Evolutionary conservation across 2,113 vertebrate genomes (phyloP), one percentile per base, ranked within the genome.

Genomic region (Aspidoscelis tigris): DNA sequence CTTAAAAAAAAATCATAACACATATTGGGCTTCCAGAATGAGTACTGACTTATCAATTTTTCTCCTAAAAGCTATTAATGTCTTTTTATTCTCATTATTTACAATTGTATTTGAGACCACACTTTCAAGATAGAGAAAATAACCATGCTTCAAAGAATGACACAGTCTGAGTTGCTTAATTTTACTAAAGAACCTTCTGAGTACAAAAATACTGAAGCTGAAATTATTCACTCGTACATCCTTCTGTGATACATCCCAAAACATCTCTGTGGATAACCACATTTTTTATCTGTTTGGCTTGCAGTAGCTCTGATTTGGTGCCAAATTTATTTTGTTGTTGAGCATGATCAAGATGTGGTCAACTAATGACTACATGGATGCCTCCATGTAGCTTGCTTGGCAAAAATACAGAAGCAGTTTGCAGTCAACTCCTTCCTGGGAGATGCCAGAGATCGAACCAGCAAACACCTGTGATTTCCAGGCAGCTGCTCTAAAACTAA

Each of bases 121-220:
- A 16, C 61, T 65, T 79, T 24, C 5, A 72, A 76, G 72, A 80
- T 16, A 53, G 24, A 44, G 85, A 2, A 0, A 61, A 79, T 81
- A 74, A 44, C 81, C 55, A 85, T 33, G 78, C 7, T 76, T n/a
- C n/a, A 76, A 76, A 80, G 14, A 80, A 24, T 7, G 16, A 69
- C 50, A 20, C n/a, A 55, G 44, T 68, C 43, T 73, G 39, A 73
- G 55, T 74, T 64, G 33, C 55, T 44, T 26, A 3, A 61, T 44
- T 73, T 43, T 55, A 82, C n/a, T 33, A 47, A 64, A 74, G 64
- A 16, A 22, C 58, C 73, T 65, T 64, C 73, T 74, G 44, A 3
- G 1, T 81, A 8, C 26, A 58, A 53, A 33, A 73, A 9, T 24
- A 73, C 22, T 26, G 39, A 61, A 74, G 22, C 4, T 44, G 72